Conservation (phyloP, 2,113 vertebrate species). For the Galemys pyrenaicus region DNA sequence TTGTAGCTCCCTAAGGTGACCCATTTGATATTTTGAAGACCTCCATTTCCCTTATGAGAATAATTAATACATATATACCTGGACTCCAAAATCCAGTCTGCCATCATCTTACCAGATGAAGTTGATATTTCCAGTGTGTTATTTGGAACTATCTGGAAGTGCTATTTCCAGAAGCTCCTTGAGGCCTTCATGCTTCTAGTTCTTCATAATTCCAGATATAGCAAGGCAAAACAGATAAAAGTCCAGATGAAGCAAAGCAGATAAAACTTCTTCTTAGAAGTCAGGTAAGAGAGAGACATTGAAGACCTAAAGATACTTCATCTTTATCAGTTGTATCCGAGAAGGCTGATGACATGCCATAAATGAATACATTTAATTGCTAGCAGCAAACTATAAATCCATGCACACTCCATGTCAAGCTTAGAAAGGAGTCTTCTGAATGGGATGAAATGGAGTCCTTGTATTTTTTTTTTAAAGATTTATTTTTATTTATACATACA, state of each 20-base stretch:
- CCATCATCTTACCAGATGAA: constrained; percentile 41
- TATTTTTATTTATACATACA: too few relatives aligned
- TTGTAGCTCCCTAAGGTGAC: constrained; percentile 19
- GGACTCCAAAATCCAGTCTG: not conserved
- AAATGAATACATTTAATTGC: not conserved
- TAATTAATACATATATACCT: not conserved
- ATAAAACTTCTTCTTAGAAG: not conserved
- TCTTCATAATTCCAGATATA: not conserved
- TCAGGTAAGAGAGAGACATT: not conserved
- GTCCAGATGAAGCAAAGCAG: not conserved
- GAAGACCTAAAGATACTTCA: not conserved
- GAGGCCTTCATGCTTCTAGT: not conserved
- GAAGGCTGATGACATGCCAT: not conserved
- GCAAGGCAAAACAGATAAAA: not conserved
- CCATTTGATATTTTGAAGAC: constrained; percentile 7
- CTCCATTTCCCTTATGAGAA: constrained; percentile 10
- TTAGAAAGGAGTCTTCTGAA: not conserved
- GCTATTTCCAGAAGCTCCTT: too few relatives aligned
- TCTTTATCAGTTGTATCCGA: not conserved
- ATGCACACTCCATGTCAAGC: not conserved
- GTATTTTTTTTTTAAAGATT: too few relatives aligned
- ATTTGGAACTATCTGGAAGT: too few relatives aligned
- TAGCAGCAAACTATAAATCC: not conserved
- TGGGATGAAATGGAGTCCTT: not conserved
- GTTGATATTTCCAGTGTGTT: constrained; percentile 1